Evolutionary conservation across 2,797 vertebrate species (phyloP).

Genomic region (Natrix natrix): DNA sequence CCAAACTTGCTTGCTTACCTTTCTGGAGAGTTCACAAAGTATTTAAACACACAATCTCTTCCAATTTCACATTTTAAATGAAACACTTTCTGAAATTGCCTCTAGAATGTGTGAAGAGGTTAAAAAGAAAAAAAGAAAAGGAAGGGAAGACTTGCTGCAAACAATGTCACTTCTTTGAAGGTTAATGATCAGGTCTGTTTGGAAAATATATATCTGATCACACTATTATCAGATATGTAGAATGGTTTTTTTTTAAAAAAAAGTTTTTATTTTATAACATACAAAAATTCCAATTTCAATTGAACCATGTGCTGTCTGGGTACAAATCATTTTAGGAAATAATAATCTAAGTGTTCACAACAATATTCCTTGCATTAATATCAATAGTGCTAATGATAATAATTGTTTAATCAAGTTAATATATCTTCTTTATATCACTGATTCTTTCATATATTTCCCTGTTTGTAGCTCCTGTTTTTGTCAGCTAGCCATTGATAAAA

Average conservation of each 20-base stretch:
- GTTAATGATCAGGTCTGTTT: neutral
- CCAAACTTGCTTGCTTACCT: slow-evolving; percentile 9
- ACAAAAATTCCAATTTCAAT: no score
- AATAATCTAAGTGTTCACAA: no score
- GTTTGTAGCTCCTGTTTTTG: no score
- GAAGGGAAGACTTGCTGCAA: neutral
- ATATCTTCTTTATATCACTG: no score
- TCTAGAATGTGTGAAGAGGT: neutral
- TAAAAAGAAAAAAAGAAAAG: neutral
- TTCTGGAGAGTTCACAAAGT: neutral
- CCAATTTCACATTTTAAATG: neutral
- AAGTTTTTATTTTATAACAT: no score
- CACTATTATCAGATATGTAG: neutral
- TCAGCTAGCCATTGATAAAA: no score
- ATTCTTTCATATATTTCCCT: no score
- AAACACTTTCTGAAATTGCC: neutral
- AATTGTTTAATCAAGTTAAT: no score
- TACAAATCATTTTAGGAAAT: no score
- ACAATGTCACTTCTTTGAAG: neutral
- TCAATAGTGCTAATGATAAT: no score
- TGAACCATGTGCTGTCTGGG: no score
- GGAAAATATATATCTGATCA: neutral
- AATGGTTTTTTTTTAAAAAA: neutral
- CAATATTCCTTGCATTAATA: no score
- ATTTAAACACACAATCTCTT: slow-evolving; percentile 13